Evolutionary conservation across 2,113 vertebrate genomes (phyloP).

Genomic region (Saguinus imperator): DNA sequence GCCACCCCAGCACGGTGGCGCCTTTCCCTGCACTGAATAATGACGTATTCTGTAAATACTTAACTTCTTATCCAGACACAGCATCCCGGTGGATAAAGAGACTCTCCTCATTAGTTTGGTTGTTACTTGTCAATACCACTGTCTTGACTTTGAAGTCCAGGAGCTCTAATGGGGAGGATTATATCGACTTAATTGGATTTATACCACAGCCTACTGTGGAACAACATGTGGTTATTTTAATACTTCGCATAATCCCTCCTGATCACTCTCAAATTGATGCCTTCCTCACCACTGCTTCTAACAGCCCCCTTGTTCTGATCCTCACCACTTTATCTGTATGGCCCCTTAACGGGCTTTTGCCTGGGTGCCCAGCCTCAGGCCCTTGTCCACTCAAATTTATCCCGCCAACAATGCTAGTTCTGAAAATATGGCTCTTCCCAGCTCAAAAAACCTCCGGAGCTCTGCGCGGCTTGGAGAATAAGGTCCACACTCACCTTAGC

Average conservation of each 20-base stretch:
- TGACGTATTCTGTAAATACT: background rate
- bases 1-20: background rate
- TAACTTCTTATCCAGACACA: background rate
- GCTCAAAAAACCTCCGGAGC: background rate
- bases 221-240: background rate
- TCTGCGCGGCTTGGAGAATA: background rate
- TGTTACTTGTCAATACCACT: background rate
- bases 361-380: background rate
- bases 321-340: background rate
- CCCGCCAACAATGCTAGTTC: background rate
- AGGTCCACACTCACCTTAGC: background rate
- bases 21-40: background rate
- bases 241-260: background rate
- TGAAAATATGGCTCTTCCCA: background rate
- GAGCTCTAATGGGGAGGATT: background rate
- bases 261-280: constrained; percentile 6
- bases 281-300: background rate
- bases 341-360: accelerated
- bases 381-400: background rate
- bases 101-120: background rate
- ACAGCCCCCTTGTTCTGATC: background rate
- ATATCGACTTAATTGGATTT: constrained; percentile 11
- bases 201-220: background rate
- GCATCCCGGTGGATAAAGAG: background rate
- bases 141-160: background rate